A percentile compares a stretch with the other conserved stretches of the same genome.
phyloP scores from a whole-genome alignment of 2,113 vertebrate species.

The Lepus europaeus region DNA sequence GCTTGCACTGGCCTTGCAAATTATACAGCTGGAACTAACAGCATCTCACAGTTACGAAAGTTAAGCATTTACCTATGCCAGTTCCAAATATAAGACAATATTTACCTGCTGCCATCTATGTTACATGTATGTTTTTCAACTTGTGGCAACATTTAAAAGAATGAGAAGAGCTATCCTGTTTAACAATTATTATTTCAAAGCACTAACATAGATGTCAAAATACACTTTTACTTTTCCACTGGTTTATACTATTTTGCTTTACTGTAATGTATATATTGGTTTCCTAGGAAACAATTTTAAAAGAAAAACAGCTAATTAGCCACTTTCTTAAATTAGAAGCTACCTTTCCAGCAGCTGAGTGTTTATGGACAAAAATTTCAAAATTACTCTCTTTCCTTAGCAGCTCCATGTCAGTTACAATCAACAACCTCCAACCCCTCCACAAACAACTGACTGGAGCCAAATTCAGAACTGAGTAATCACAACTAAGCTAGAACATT shows the following conservation, averaged over 20 bases:
- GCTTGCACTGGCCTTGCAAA: neutral
- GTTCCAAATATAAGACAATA: neutral
- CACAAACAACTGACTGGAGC: neutral
- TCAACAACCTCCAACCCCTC: neutral
- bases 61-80: neutral
- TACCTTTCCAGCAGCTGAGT: conserved; percentile 46
- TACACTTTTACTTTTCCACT: conserved; percentile 53
- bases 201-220: conserved; percentile 57
- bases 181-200: conserved; percentile 41
- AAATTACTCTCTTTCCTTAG: conserved; percentile 1
- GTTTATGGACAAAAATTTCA: conserved; percentile 29
- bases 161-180: conserved; percentile 24
- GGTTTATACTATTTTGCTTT: conserved; percentile 43
- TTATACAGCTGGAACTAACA: neutral
- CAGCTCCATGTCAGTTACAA: neutral
- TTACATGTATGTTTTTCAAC: neutral
- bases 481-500: conserved; percentile 11
- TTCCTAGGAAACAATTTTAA: conserved; percentile 82
- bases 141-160: neutral
- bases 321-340: conserved; percentile 73
- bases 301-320: conserved; percentile 77
- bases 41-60: conserved; percentile 14
- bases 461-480: conserved; percentile 22
- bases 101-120: neutral
- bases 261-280: conserved; percentile 49